phyloP scores from a whole-genome alignment of 2,797 vertebrate species.

The Onychomys torridus region DNA sequence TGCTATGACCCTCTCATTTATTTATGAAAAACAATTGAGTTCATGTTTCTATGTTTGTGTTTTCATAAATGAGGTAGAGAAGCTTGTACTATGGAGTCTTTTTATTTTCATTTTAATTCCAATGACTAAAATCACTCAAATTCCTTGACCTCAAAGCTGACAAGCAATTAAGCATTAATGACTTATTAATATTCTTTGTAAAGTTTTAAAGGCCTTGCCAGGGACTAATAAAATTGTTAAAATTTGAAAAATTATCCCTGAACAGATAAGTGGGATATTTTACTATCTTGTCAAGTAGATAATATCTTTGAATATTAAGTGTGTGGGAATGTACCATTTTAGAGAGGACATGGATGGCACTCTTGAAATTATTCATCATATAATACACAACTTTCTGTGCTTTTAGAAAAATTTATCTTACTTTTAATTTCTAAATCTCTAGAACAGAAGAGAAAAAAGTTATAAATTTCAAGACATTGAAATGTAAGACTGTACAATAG shows the following conservation, averaged over 20 bases:
- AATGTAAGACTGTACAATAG: background rate
- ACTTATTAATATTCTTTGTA: slow-evolving; percentile 71
- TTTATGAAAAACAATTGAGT: background rate
- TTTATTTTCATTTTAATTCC: slow-evolving; percentile 50
- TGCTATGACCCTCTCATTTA: background rate
- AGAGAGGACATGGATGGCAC: background rate
- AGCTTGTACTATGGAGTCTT: background rate
- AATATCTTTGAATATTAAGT: slow-evolving; percentile 64
- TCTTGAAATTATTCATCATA: background rate
- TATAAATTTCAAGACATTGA: background rate
- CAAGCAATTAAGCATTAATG: slow-evolving; percentile 70
- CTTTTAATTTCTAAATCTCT: slow-evolving; percentile 31
- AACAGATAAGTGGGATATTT: slow-evolving; percentile 68
- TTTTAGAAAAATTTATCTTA: slow-evolving; percentile 33
- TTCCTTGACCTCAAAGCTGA: slow-evolving; percentile 69
- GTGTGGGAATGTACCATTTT: background rate
- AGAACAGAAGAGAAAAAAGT: background rate
- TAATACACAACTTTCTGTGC: background rate
- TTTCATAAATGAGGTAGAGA: slow-evolving; percentile 10
- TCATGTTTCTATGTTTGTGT: background rate
- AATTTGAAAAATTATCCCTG: slow-evolving; percentile 69
- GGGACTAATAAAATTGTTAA: slow-evolving; percentile 72
- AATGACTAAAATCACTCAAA: slow-evolving; percentile 50
- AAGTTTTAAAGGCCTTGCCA: slow-evolving; percentile 69
- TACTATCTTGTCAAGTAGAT: slow-evolving; percentile 62